Base-by-base conservation (phyloP, 2,797 vertebrate genomes). In the Enteromius trimaculatus region DNA sequence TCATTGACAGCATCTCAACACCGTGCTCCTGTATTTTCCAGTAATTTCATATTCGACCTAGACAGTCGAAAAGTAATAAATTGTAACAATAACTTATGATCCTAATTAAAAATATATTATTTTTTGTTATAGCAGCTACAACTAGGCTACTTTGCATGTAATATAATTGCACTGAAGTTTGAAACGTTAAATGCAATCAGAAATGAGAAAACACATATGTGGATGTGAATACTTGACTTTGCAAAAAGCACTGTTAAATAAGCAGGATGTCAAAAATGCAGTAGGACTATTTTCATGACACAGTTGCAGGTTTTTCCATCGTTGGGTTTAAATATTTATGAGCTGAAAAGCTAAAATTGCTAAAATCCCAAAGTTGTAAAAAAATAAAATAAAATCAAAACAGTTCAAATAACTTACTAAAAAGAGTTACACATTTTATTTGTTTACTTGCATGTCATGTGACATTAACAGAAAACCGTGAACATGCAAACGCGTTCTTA, bases 1-100 rank as follows among this genome's bases (percentile, higher is more conserved):
- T 68, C 17, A 58, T 58, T 37, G 72, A 66, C 81, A 34, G 76
- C 74, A 39, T 51, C 68, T 68, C 53, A 64, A 16, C 7, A 53
- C 31, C 44, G 26, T 31, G 34, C 7, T 66, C 68, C n/a, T 51
- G 53, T 16, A 29, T 31, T 64, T 81, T 66, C 44, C 14, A 29
- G n/a, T 13, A 11, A 29, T n/a, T 75, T 74, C 9, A 64, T 47
- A 37, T 47, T 23, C 17, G 11, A 2, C 5, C 5, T 39, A 39
- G 5, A 39, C 42, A 11, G 42, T 44, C n/a, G 55, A 58, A 13
- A 62, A 7, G 16, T 0, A 8, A 64, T 31, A 31, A 17, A 31
- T 31, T 31, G 14, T 31, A 31, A 31, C 26, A 64, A 29, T 16
- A 16, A 64, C 26, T 29, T 26, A 6, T 16, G 13, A 62, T 62